Percentiles rank a stretch among this genome's conserved stretches.
phyloP scores from a whole-genome alignment of 1,140 invertebrate genomes.

The Atta colombica region DNA sequence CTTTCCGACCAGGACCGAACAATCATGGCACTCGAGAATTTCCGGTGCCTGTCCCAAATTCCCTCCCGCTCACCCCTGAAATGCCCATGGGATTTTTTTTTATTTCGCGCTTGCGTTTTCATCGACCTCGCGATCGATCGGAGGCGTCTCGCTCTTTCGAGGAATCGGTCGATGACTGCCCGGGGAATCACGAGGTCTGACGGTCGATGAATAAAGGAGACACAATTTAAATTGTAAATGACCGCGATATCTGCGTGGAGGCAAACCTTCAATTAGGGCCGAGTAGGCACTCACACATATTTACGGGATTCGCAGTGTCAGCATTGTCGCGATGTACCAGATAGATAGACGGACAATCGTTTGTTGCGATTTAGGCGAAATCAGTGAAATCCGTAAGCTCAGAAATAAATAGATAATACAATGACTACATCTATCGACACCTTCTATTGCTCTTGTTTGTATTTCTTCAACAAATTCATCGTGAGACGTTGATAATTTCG shows the following conservation, averaged over 20 bases:
- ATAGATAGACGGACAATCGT: conserved; percentile 48
- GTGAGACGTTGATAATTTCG: background rate
- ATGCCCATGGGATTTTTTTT: conserved; percentile 22
- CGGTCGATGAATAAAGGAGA: conserved; percentile 75
- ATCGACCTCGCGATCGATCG: conserved; percentile 34
- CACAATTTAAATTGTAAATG: conserved; percentile 79
- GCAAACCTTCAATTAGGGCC: conserved; percentile 80
- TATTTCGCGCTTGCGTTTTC: conserved; percentile 37
- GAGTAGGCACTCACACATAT: conserved; percentile 6
- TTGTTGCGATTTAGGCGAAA: conserved; percentile 52
- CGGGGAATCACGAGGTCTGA: conserved; percentile 74
- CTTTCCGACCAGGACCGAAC: conserved; percentile 33
- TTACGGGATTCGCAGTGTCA: background rate
- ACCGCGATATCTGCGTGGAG: conserved; percentile 72
- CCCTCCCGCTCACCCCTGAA: background rate
- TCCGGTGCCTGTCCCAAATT: background rate
- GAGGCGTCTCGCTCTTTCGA: background rate
- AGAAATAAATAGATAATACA: background rate
- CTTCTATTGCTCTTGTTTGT: background rate
- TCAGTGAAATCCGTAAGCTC: conserved; percentile 11
- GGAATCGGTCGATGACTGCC: conserved; percentile 59
- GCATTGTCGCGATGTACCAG: conserved; percentile 43
- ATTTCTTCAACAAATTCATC: background rate
- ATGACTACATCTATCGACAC: background rate
- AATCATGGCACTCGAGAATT: conserved; percentile 53